Conservation (phyloP, 2,113 vertebrate genomes). For the Colinus virginianus region DNA sequence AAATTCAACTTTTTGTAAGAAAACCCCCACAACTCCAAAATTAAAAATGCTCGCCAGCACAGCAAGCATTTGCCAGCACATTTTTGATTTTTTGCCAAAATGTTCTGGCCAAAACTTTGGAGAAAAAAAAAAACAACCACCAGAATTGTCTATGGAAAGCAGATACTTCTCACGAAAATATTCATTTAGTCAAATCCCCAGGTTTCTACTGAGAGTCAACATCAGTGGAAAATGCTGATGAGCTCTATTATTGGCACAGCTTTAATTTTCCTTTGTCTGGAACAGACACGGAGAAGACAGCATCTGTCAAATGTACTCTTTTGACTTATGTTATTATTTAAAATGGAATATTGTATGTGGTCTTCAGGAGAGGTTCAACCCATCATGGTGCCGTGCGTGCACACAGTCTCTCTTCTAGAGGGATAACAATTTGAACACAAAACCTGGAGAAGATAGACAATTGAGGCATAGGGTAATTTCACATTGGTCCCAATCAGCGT, state of each 20-base stretch:
- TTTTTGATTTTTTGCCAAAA: conserved; percentile 55
- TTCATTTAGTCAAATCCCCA: conserved; percentile 67
- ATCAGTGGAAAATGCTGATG: conserved; percentile 64
- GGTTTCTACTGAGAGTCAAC: conserved; percentile 57
- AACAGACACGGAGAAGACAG: conserved; percentile 51
- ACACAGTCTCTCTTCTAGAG: background rate
- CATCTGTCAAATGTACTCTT: conserved; percentile 16
- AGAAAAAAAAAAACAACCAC: background rate
- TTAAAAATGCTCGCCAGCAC: conserved; percentile 40
- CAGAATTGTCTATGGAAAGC: conserved; percentile 57
- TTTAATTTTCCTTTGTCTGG: conserved; percentile 70
- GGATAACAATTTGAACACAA: background rate
- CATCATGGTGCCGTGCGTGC: background rate
- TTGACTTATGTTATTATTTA: conserved; percentile 4
- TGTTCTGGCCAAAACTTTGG: conserved; percentile 43
- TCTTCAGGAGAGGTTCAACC: background rate
- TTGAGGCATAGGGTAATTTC: conserved; percentile 9
- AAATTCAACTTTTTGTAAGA: conserved; percentile 30
- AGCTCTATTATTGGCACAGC: conserved; percentile 56
- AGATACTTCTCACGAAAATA: conserved; percentile 65
- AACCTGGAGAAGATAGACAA: background rate
- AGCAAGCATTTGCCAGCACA: conserved; percentile 53
- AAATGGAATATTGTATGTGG: conserved; percentile 6
- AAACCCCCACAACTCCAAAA: conserved; percentile 22
- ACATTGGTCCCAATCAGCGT: background rate